Evolutionary conservation across 2,113 vertebrate species (phyloP).

Genomic region (Mobula hypostoma): DNA sequence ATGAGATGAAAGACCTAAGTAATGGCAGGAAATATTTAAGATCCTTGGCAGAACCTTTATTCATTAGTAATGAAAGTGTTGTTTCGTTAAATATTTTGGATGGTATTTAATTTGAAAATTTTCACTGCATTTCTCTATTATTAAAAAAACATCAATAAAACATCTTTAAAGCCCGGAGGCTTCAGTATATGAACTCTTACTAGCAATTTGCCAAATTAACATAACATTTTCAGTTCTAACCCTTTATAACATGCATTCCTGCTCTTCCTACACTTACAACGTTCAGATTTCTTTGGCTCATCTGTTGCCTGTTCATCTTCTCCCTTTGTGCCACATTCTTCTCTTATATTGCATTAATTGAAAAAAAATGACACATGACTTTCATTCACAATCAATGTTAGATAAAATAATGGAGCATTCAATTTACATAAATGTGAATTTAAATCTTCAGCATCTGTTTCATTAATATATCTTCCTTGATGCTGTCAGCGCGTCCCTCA

Average conservation of each 20-base stretch:
- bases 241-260: not conserved
- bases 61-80: not conserved
- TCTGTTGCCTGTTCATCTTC: not conserved
- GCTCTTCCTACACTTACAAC: not conserved
- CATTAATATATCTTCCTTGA: not conserved
- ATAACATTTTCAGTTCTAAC: not conserved
- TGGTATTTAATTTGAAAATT: not conserved
- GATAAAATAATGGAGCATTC: not conserved
- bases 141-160: slow-evolving; percentile 23
- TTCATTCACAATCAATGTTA: not conserved
- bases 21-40: not conserved
- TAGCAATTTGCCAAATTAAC: slow-evolving; percentile 11
- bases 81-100: not conserved
- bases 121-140: not conserved
- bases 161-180: not conserved
- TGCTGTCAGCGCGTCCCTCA: not conserved
- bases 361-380: not conserved
- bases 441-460: slow-evolving; percentile 25
- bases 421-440: slow-evolving; percentile 28
- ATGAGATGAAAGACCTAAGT: not conserved
- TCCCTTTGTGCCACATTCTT: too few species aligned
- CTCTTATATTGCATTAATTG: not conserved
- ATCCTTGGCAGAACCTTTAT: not conserved
- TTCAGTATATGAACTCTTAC: not conserved
- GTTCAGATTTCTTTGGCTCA: not conserved